These are phyloP conservation scores for Netelia melanura DNA, from an alignment of 2,888 invertebrate genomes.

Conservation along the genomic window DNA sequence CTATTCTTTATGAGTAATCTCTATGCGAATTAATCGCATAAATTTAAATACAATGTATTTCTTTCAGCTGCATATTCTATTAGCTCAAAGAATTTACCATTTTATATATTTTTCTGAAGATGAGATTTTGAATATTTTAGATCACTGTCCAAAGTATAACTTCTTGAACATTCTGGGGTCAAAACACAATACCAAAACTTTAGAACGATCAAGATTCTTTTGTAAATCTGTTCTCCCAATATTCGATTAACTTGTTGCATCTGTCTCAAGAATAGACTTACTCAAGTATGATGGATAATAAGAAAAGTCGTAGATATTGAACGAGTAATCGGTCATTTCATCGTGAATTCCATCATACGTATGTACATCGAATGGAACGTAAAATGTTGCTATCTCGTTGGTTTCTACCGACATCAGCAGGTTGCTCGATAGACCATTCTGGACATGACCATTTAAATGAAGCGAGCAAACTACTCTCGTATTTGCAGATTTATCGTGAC, in stretches of 20 bases:
- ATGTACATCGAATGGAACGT: slow-evolving; percentile 86
- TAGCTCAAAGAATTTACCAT: too few relatives aligned
- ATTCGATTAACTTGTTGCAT: background rate
- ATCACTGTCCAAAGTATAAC: too few relatives aligned
- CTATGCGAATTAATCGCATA: too few relatives aligned
- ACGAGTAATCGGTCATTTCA: slow-evolving; percentile 86
- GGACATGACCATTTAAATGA: slow-evolving; percentile 67
- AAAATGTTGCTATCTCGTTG: slow-evolving; percentile 80
- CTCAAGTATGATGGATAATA: slow-evolving; percentile 86
- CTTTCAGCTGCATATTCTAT: too few relatives aligned
- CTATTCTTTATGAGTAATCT: too few relatives aligned
- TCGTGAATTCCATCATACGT: slow-evolving; percentile 82
- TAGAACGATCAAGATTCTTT: background rate
- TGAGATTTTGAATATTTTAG: too few relatives aligned
- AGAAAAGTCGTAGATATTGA: slow-evolving; percentile 86
- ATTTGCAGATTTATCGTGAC: slow-evolving; percentile 61
- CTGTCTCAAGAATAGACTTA: slow-evolving; percentile 70
- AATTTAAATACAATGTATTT: too few relatives aligned
- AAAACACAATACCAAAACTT: too few relatives aligned
- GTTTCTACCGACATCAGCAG: background rate
- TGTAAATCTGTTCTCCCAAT: background rate
- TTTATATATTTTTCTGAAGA: too few relatives aligned
- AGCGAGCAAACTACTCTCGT: slow-evolving; percentile 71
- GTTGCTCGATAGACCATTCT: background rate
- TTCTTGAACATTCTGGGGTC: too few relatives aligned